These are phyloP conservation scores for Stylophora pistillata DNA, from an alignment of 64 coral and sea anemone genomes.

Conservation along the genomic window DNA sequence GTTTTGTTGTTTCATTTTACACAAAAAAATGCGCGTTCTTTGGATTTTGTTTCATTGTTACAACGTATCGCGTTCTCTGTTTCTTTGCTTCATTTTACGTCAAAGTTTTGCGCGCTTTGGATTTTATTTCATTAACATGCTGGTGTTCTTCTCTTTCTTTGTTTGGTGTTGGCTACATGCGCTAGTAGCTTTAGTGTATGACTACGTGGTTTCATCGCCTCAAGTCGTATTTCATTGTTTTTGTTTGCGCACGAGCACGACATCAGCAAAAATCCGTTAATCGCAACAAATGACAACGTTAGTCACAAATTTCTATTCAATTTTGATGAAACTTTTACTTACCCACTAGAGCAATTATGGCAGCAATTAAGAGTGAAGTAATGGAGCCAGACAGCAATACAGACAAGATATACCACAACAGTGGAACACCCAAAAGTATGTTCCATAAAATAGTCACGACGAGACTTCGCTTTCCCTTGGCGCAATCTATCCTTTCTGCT, in stretches of 20 bases:
- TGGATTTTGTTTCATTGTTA: background rate
- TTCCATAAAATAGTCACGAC: conserved; percentile 64
- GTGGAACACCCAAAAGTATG: conserved; percentile 54
- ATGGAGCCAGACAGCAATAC: conserved; percentile 61
- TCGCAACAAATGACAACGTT: no score
- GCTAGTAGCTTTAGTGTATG: no score
- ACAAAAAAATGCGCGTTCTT: no score
- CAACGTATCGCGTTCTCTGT: background rate
- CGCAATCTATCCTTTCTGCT: conserved; percentile 62
- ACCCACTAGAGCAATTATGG: conserved; percentile 60
- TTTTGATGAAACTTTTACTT: conserved; percentile 1
- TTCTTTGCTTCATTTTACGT: background rate
- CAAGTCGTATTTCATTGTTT: no score
- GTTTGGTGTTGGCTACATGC: no score
- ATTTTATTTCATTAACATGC: background rate
- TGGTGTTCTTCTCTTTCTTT: no score
- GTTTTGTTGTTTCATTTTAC: no score
- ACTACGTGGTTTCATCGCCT: no score
- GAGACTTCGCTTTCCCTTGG: conserved; percentile 66
- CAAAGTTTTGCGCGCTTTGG: no score
- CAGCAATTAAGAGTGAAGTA: conserved; percentile 35
- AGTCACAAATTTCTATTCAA: background rate
- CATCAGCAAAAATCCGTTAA: no score
- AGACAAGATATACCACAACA: conserved; percentile 64
- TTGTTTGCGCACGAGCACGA: no score